Evolutionary conservation across 2,797 vertebrate species (phyloP), one percentile per base, ranked within the genome.

Genomic region (Enteromius viviparus): DNA sequence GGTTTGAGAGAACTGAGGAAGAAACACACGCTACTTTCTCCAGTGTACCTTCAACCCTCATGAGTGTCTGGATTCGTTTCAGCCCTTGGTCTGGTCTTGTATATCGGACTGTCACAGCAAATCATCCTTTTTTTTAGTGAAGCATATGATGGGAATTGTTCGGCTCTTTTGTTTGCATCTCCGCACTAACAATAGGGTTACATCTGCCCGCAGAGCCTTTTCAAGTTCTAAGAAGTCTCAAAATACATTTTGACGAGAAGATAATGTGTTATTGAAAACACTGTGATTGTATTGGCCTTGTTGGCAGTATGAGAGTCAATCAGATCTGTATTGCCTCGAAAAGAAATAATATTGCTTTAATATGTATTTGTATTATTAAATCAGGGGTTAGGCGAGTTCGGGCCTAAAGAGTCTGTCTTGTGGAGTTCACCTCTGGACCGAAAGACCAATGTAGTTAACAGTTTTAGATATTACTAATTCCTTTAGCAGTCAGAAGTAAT

Each of bases 81-180:
- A 58, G 81, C 10, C 69, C 62, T 62, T 68, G 68, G 72, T 78
- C 69, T 76, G 49, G n/a, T 76, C 65, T 82, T 86, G 81, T 86
- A 51, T 86, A 86, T 62, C 70, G 4, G 37, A 72, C 75, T 85
- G 76, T 83, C 72, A 86, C 72, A 71, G 49, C 76, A 86, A 83
- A 80, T 76, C 29, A 55, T 64, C 21, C 26, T 68, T 69, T 80
- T 65, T 47, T 69, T 40, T 17, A 34, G 19, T 70, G 11, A 83
- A 83, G 64, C 51, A 45, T 60, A 55, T 34, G 62, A 62, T 80
- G 37, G 42, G 53, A 76, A 71, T 26, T 45, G 65, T 51, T 72
- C 37, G 17, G 37, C 37, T 47, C 80, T 26, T 71, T 79, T 66
- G 21, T 66, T 72, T 78, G 65, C 23, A 62, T 70, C 68, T 40